These are phyloP conservation scores for Drosophila kuntzei DNA, from an alignment of 2,888 invertebrate genomes.

Conservation along the genomic window DNA sequence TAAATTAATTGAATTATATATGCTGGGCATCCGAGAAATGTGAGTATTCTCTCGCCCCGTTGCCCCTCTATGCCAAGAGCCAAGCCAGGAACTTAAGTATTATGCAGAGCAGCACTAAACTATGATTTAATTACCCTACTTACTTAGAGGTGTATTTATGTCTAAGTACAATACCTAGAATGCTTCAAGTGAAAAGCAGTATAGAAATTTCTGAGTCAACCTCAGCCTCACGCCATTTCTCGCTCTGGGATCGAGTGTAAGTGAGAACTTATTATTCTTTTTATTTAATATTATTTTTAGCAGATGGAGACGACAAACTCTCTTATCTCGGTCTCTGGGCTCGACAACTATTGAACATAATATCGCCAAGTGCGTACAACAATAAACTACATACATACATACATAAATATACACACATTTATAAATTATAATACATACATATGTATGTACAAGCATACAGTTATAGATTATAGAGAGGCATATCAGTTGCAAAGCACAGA, in stretches of 20 bases:
- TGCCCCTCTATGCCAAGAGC: not conserved
- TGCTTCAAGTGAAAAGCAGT: not conserved
- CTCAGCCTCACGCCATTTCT: not conserved
- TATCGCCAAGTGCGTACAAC: not conserved
- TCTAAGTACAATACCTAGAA: constrained; percentile 18
- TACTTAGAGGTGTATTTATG: constrained; percentile 6
- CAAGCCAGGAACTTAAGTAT: constrained; percentile 20
- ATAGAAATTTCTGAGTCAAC: constrained; percentile 31
- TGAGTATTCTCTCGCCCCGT: not conserved
- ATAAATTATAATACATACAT: constrained; percentile 7
- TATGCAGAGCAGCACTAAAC: constrained; percentile 22
- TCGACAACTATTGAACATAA: constrained; percentile 21
- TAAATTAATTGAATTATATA: constrained; percentile 30
- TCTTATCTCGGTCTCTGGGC: constrained; percentile 33
- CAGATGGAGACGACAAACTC: not conserved
- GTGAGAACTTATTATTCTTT: not conserved
- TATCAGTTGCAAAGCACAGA: constrained; percentile 47
- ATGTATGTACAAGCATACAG: constrained; percentile 13
- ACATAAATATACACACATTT: not conserved
- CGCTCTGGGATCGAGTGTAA: constrained; percentile 4
- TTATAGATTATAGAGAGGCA: constrained; percentile 38
- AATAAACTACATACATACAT: constrained; percentile 12
- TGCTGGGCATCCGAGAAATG: not conserved
- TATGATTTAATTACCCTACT: constrained; percentile 14
- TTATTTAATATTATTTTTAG: not conserved